Base-by-base conservation (phyloP, 2,113 vertebrate genomes). In the Hippocampus guttulatus region DNA sequence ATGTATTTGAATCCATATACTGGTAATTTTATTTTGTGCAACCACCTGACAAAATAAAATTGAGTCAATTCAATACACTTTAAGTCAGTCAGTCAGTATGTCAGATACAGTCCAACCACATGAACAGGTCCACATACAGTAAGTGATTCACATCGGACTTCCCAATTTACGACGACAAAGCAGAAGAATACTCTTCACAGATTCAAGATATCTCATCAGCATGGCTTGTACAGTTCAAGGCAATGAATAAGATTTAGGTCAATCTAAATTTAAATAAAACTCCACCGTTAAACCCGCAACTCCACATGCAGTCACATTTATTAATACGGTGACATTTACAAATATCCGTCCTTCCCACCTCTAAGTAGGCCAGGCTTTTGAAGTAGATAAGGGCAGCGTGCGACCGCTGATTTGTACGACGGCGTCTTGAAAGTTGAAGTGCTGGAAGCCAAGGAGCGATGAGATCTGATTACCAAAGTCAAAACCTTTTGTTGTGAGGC, bases 391-490 rank as follows among this genome's bases (percentile, higher is more conserved):
- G 69, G 30, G 30, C 25, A 21, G 43, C 67, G 33, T 1, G 14
- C 74, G 75, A 25, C 45, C 10, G 49, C 49, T 18, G 21, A n/a
- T 55, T 55, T 71, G 65, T 43, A 52, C 60, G 33, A 66, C 3
- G 27, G 23, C 4, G 6, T 49, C 23, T 81, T 73, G 62, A 76
- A 75, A 58, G 64, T 47, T 69, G 57, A 41, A 25, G 52, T 71
- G 75, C 54, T 67, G 73, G 64, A 64, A 51, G 68, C 23, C 40
- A 3, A 66, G 68, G 65, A 74, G 41, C 70, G 77, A 77, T 66
- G 58, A 67, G 77, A 81, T 87, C 74, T 68, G 77, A 73, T 69
- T 73, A 68, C 66, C 76, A 75, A 70, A 83, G 71, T 87, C 76
- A 77, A 73, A 81, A 64, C 68, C n/a, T n/a, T 81, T 84, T 74